Base-by-base conservation (phyloP, 2,888 invertebrate species). In the Euphydryas editha region DNA sequence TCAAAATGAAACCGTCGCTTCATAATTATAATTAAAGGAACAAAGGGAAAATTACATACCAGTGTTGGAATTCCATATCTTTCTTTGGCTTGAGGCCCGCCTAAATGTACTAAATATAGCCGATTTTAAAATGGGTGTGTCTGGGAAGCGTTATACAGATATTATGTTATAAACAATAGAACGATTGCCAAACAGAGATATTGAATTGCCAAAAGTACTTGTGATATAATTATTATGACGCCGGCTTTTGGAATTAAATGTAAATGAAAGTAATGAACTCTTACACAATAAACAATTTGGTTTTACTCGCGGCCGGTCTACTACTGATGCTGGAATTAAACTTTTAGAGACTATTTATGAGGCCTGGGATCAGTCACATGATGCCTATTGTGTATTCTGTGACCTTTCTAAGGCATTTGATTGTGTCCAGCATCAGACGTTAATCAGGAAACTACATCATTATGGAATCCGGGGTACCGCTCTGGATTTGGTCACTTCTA, bases 141-240 rank as follows among this genome's bases (percentile, higher is more conserved):
- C 65, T 21, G 17, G 30, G 56, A 17, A 51, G n/a, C 13, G 18
- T 54, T 55, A 39, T 30, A 11, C 13, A 46, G 20, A 57, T 39
- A 57, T 44, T 20, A 46, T 37, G 36, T 36, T 36, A 55, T 68
- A 68, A 62, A 65, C 68, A 68, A 68, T 61, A 56, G 57, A 65
- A 54, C 24, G 44, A 18, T 56, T 65, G 70, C 70, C 68, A 68
- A 70, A 65, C 54, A 17, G 62, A 60, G 67, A 65, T 51, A 63
- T 47, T 49, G 44, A 54, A 59, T 20, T 42, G 47, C 21, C 49
- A 51, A 1, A 20, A 13, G 7, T 51, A 24, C 20, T 47, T 47
- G 20, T 47, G 11, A n/a, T 44, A 6, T 1, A 44, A n/a, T 15
- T 11, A 39, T 15, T 20, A 49, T 21, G 20, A 11, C 20, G n/a